Percentiles rank a stretch among this genome's conserved stretches.
These are phyloP conservation scores for Malurus leucopterus DNA, from an alignment of 2,797 vertebrate genomes.

Conservation along the genomic window DNA sequence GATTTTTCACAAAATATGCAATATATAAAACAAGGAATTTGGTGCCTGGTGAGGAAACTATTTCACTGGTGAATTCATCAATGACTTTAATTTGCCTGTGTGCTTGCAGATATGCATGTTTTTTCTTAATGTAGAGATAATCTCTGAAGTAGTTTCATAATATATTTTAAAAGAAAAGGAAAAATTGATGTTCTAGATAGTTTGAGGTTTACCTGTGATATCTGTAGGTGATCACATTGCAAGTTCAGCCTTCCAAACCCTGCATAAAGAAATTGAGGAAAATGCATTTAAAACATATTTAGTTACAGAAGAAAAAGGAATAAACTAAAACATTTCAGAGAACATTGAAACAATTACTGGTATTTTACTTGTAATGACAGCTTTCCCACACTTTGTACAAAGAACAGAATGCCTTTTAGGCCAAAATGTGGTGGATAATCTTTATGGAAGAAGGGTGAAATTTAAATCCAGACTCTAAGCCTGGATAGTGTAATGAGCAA, in stretches of 20 bases:
- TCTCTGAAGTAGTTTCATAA: background rate
- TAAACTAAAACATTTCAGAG: constrained; percentile 26
- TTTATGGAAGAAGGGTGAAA: constrained; percentile 30
- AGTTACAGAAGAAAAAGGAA: background rate
- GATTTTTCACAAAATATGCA: background rate
- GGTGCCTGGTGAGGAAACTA: background rate
- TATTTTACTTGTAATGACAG: constrained; percentile 25
- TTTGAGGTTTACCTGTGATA: background rate
- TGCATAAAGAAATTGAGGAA: background rate
- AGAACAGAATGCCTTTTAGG: constrained; percentile 6
- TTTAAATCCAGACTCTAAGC: constrained; percentile 52
- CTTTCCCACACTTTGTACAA: constrained; percentile 47
- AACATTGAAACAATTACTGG: background rate
- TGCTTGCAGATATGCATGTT: background rate
- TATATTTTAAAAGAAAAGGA: background rate
- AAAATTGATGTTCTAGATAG: background rate
- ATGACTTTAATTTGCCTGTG: background rate
- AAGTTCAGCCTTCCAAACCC: background rate
- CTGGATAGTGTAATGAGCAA: constrained; percentile 21
- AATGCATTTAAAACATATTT: constrained; percentile 9
- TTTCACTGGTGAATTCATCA: background rate
- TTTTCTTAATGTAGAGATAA: background rate
- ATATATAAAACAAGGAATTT: background rate
- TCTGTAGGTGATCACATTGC: background rate
- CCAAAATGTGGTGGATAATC: constrained; percentile 11